Base-by-base conservation (phyloP, 2,888 invertebrate genomes). In the Heliconius ethilla region DNA sequence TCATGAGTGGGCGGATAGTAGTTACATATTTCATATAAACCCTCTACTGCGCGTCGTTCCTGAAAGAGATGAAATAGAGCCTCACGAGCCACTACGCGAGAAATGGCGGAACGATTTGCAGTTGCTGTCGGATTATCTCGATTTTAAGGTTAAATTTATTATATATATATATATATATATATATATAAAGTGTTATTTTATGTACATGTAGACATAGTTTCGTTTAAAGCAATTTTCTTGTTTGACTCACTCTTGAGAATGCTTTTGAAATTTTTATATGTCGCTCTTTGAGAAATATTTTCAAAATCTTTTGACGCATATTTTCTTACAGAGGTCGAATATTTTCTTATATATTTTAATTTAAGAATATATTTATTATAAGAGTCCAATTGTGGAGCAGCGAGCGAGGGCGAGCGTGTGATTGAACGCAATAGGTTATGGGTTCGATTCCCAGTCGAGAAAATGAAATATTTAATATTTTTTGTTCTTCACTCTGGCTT, bases 41-140 rank as follows among this genome's bases (percentile, higher is more conserved):
- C 96, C 96, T 4, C 85, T 95, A 22, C 84, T 94, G 70, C 84
- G 86, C 27, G 83, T 93, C 72, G 78, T 87, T 62, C 91, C 93
- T 4, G 89, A 90, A 80, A 90, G 85, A 81, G 91, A 92, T 79
- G 87, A 89, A 75, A 91, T 92, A 77, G 92, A 94, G 76, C 85
- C 87, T 13, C 92, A 93, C 70, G 86, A 91, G 9, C 93, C 95
- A 1, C 84, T 95, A 22, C 91, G 93, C 63, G 90, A 94, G 77
- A 88, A 85, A 33, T 96, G 96, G 96, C 90, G 94, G 33, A 90
- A 94, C 63, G 96, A 96, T 85, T 88, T 96, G 80, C 95, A 96
- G 86, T 85, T 96, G 75, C 88, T 95, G 45, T 96, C 96, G 0
- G 95, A 95, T 86, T 96, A 95, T 87, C 88, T 96, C 79, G 96